A percentile compares a stretch with the other conserved stretches of the same genome.
Evolutionary conservation across 2,113 vertebrate species (phyloP).

Genomic region (Plecturocebus donacophilus): DNA sequence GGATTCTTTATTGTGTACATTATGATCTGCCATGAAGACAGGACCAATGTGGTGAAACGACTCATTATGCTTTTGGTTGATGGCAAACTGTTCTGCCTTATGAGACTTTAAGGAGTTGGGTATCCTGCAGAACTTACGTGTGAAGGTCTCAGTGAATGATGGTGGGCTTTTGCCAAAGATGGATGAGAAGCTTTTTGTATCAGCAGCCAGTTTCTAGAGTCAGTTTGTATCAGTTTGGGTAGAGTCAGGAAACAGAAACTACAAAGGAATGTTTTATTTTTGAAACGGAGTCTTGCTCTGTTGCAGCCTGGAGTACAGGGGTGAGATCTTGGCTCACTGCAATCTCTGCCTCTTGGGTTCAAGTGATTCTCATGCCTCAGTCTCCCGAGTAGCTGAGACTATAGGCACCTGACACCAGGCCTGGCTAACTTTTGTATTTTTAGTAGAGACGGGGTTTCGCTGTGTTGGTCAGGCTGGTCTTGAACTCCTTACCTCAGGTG

Average conservation of each 20-base stretch:
- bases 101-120: background rate
- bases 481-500: background rate
- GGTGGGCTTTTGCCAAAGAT: background rate
- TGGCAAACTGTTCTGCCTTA: background rate
- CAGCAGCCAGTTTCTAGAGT: background rate
- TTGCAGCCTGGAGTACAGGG: background rate
- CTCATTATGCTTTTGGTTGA: background rate
- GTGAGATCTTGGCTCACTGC: background rate
- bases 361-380: background rate
- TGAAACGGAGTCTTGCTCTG: background rate
- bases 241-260: background rate
- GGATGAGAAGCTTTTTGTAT: background rate
- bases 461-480: background rate
- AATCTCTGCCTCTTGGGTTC: background rate
- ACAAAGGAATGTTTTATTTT: background rate
- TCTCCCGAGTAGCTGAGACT: background rate
- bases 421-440: background rate
- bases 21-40: background rate
- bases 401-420: background rate
- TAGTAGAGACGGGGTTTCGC: background rate
- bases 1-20: background rate
- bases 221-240: background rate
- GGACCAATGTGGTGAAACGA: background rate
- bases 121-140: background rate
- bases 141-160: background rate